These are phyloP conservation scores for Lipophrys pholis DNA, from an alignment of 2,113 vertebrate genomes.

Conservation along the genomic window DNA sequence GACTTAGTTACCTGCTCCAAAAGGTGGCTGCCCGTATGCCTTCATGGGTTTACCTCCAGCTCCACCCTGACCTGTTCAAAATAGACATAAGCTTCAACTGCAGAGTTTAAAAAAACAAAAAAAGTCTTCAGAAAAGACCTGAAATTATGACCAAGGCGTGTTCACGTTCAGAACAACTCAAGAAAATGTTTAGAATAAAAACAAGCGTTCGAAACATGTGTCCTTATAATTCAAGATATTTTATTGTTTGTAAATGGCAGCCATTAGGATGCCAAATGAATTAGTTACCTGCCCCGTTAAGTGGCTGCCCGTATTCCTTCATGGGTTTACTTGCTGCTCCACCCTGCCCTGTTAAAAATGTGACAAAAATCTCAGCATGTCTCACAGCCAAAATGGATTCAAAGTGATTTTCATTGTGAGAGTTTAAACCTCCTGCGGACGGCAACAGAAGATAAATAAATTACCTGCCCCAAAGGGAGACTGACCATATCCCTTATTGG, in stretches of 20 bases:
- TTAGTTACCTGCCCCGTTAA: conserved; percentile 61
- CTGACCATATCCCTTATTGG: conserved; percentile 68
- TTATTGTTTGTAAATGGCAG: too few species aligned
- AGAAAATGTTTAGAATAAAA: too few species aligned
- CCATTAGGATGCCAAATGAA: not conserved
- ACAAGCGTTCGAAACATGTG: too few species aligned
- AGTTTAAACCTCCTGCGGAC: too few species aligned
- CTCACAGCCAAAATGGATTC: not conserved
- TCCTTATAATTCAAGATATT: too few species aligned
- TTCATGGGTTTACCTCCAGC: conserved; percentile 64
- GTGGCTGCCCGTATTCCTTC: conserved; percentile 67
- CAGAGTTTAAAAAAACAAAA: not conserved
- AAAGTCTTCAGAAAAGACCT: too few species aligned
- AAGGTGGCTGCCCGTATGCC: conserved; percentile 64
- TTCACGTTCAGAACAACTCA: too few species aligned
- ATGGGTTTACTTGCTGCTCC: conserved; percentile 56
- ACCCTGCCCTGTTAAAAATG: conserved; percentile 52
- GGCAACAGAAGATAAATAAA: not conserved
- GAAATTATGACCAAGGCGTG: too few species aligned
- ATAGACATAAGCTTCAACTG: not conserved
- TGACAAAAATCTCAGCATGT: not conserved
- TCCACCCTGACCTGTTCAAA: conserved; percentile 55
- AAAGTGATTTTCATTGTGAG: too few species aligned
- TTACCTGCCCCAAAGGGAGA: conserved; percentile 64
- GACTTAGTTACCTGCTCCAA: conserved; percentile 55